Evolutionary conservation across 2,113 vertebrate genomes (phyloP), one percentile per base, ranked within the genome.

Genomic region (Bungarus multicinctus): DNA sequence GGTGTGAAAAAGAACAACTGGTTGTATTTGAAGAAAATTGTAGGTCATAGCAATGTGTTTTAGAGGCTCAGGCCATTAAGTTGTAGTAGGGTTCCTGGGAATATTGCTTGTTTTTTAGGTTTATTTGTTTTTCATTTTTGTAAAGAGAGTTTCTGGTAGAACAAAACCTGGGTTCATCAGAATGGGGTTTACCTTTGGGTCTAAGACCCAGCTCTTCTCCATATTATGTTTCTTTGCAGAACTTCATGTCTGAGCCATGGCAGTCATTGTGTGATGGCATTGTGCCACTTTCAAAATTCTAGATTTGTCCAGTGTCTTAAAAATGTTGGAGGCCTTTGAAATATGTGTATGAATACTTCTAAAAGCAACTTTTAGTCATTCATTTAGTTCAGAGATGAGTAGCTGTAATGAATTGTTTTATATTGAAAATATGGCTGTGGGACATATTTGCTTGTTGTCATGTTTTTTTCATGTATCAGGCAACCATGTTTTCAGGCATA

Each of bases 401-500:
- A 30, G 22, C 88, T 93, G 50, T 93, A 93, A 50, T 92, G 69
- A n/a, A 16, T 69, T 34, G 20, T 90, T 94, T 94, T 94, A 94
- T 92, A 94, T 90, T 88, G 95, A 57, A 64, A 81, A 20, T 86
- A 92, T 20, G 58, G 34, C 39, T 52, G 22, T 39, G 7, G 34
- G 34, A 81, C 20, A 43, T 81, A 81, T 81, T 81, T 81, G 16
- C 94, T 90, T 94, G 57, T 90, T 94, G 57, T 94, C 90, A 92
- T 93, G 94, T 88, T 69, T 89, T 74, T 85, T 90, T 93, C 87
- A 30, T 8, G 87, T 91, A 16, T n/a, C 27, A 22, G 87, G 0
- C 11, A 88, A 92, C 81, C 90, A 87, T 86, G 74, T 25, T 74
- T 91, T 95, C 93, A 93, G 92, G 64, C 92, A 88, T 93, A 92